Evolutionary conservation across 2,113 vertebrate species (phyloP), one percentile per base, ranked within the genome.

Genomic region (Scatophagus argus): DNA sequence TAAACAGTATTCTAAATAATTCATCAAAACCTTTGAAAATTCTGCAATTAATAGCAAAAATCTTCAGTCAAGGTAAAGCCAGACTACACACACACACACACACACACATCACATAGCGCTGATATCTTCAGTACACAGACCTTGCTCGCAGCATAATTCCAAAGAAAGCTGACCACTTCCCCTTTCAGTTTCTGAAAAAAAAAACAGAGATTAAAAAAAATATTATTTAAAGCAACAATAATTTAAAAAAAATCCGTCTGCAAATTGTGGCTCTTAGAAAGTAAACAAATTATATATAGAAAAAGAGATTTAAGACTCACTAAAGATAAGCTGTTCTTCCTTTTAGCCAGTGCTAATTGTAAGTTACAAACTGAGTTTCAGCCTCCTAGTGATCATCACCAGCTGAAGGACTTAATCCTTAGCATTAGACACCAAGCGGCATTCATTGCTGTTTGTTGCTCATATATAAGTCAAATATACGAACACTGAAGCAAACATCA

Each of bases 131-230:
- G 32, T 10, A 34, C 19, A 89, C 81, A 43, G 87, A 98, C 97
- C 95, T 96, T 88, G 62, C 89, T 96, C 55, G 94, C 88, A 52
- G 96, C 94, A 14, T 97, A 95, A 58, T 51, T 95, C 98, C 98
- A 99, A 9, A 99, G 95, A 54, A 98, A 93, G 82, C 92, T 95
- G 83, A 98, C 87, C 62, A 95, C 94, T 88, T 98, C 94, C 65
- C 92, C 92, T 93, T 95, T 97, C 74, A 99, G 95, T 91, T 96
- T 97, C 98, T 99, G 89, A 1, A 54, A 21, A 71, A 1, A 54
- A 21, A 71, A 86, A 86, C n/a, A 77, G 11, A 74, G 6, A 65
- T 12, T n/a, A 29, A 19, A 31, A 25, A 29, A 19, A 31, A 44
- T 0, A 4, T 1, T 3, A 21, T 64, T 68, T 34, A 43, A 4